Conservation (phyloP, 92 coral and sea anemone species). For the Ricordea florida region DNA sequence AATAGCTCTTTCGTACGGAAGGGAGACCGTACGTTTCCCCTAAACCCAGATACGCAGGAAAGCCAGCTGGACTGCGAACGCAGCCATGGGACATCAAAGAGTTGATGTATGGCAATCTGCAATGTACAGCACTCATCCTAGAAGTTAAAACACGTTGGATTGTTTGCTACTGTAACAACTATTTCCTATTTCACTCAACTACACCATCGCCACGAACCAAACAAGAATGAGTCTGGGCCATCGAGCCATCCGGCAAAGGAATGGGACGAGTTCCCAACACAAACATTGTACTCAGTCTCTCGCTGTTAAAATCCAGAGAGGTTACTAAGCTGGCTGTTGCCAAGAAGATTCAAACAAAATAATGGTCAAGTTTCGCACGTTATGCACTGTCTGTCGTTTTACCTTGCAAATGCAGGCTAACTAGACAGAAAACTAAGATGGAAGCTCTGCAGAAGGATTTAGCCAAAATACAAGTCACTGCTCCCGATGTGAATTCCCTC, state of each 20-base stretch:
- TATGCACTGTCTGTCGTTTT: no score
- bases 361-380: background rate
- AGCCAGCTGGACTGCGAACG: conserved; percentile 15
- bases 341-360: conserved; percentile 37
- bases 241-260: no score
- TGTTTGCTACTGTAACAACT: no score
- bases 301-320: background rate
- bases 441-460: conserved; percentile 83
- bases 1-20: conserved; percentile 43
- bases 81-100: background rate
- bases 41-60: conserved; percentile 52
- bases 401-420: background rate
- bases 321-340: conserved; percentile 69
- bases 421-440: conserved; percentile 32
- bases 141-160: no score
- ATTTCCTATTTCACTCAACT: no score
- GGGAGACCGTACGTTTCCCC: conserved; percentile 58
- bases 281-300: background rate
- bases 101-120: background rate
- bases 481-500: conserved; percentile 56
- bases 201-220: background rate
- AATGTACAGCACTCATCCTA: no score
- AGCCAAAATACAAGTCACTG: conserved; percentile 83
- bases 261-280: background rate
- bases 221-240: no score